A percentile compares a stretch with the other conserved stretches of the same genome.
phyloP scores from a whole-genome alignment of 2,797 vertebrate genomes.

The Cyprinella venusta region DNA sequence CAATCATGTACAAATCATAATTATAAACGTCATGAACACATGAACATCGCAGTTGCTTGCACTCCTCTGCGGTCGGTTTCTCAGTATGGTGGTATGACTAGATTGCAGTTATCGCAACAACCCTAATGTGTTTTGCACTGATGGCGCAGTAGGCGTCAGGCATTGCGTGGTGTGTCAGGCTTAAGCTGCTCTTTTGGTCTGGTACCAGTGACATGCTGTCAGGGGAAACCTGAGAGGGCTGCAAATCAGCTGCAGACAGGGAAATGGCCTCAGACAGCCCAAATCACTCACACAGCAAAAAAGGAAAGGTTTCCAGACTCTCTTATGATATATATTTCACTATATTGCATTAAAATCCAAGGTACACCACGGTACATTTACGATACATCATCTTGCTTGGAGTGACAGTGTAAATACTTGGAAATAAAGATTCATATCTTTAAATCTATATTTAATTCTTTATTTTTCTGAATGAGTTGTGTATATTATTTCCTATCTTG shows the following conservation, averaged over 20 bases:
- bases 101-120: background rate
- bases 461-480: too few relatives aligned
- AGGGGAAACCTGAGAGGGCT: constrained; percentile 37
- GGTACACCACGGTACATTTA: too few relatives aligned
- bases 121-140: constrained; percentile 8
- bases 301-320: constrained; percentile 30
- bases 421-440: background rate
- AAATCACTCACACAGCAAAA: constrained; percentile 46
- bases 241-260: constrained; percentile 42
- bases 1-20: background rate
- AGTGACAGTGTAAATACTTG: background rate
- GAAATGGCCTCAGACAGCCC: constrained; percentile 45
- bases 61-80: background rate
- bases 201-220: constrained; percentile 28
- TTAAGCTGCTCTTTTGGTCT: constrained; percentile 40
- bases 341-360: background rate
- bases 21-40: background rate
- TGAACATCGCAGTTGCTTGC: background rate
- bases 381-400: background rate
- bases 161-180: constrained; percentile 17
- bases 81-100: background rate
- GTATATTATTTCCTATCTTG: too few relatives aligned
- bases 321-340: constrained; percentile 10
- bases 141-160: background rate
- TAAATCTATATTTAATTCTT: too few relatives aligned